Base-by-base conservation (phyloP, 2,888 invertebrate genomes). In the Caenorhabditis sp. region DNA sequence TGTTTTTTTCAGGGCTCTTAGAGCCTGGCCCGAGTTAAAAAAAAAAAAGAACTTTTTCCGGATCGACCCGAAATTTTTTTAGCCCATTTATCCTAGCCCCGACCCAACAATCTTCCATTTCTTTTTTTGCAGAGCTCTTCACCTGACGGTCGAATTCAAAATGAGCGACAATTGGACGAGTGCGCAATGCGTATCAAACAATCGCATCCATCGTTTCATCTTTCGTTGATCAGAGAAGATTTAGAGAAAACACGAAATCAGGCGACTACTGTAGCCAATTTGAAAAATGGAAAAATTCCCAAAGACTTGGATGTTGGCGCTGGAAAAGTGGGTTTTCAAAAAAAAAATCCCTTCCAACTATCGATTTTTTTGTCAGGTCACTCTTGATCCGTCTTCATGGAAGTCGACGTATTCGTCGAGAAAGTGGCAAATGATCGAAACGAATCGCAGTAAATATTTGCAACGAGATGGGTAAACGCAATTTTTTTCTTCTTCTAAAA, bases 341-440 rank as follows among this genome's bases (percentile, higher is more conserved):
- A 12, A 37, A 12, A 37, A 19, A 14, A 4, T 55, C 8, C 27
- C 26, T 17, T 55, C 27, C 6, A 23, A 23, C 4, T 19, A 21
- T 23, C 6, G 5, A 51, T 51, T 51, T 51, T 14, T 50, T 49
- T 66, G 61, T n/a, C 64, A 77, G 77, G 21, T 72, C n/a, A 59
- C 66, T 8, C 49, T 67, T 1, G 77, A 78, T 64, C 61, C 78
- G 1, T 49, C 62, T 23, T 66, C 75, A 10, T 81, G 79, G 79
- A 71, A 71, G 23, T 50, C 62, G n/a, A 57, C 77, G 1, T 83
- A 69, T 69, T 74, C 76, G 14, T 63, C 63, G 27, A 62, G 83
- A 23, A 83, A 83, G 58, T 81, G 83, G 81, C 61, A 69, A 31
- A 78, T 84, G 81, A 77, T 84, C 36, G 84, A 83, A 53, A 57